Base-by-base conservation (phyloP, 2,113 vertebrate species). In the Plectropomus leopardus region DNA sequence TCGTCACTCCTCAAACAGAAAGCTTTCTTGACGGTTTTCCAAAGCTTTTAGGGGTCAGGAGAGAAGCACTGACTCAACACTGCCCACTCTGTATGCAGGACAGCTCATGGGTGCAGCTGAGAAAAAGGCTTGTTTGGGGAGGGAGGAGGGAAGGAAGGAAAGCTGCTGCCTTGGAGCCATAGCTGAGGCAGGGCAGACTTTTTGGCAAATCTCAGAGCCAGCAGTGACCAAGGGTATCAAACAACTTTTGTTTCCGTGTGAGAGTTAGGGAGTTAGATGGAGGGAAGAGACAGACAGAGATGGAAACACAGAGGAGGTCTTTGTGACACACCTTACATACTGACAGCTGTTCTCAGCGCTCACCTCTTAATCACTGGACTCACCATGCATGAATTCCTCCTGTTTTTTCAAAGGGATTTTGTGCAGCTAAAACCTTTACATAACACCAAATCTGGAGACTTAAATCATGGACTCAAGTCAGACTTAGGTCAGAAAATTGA, bases 11-110 rank as follows among this genome's bases (percentile, higher is more conserved):
- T 86, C 78, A 73, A 86, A 91, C 74, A 88, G 84, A 90, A 84
- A 92, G 88, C 73, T 76, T 88, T 88, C 80, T 90, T 88, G 91
- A 91, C 55, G 42, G 50, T 85, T 88, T 90, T 92, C 90, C 93
- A 91, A 86, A 83, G 54, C 85, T 91, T 82, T 87, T 66, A 60
- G 75, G 82, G 90, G 90, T 92, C 86, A 86, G 58, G 16, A 72
- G 72, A 67, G 83, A 74, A 72, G 79, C 74, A 82, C 68, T 79
- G 86, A 91, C 86, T 92, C 89, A 93, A 94, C 92, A 92, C 88
- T 88, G 89, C 71, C 80, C 89, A 85, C 89, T 92, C 88, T 91
- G 91, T 92, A 87, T 90, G 90, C 87, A 81, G 7, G 42, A 68
- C 88, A 72, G 72, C 76, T 72, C 81, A 61, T 24, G 84, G 88